Percentiles rank a stretch among this genome's conserved stretches.
Evolutionary conservation across 2,797 vertebrate species (phyloP).

Genomic region (Rhinogobio ventralis): DNA sequence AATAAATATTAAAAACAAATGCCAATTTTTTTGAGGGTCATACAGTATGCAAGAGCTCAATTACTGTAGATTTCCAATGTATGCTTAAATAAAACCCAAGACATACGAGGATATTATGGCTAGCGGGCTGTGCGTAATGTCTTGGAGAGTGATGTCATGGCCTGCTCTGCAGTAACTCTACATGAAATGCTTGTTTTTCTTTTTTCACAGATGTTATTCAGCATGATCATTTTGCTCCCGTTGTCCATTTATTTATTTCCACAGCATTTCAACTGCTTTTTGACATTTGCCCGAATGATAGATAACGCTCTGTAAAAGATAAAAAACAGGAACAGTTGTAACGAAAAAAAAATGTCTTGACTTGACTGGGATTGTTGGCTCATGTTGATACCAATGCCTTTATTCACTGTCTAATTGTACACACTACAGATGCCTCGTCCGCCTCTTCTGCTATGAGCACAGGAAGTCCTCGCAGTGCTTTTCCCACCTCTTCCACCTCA

Average conservation of each 20-base stretch:
- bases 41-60: neutral
- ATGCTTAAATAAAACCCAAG: slow-evolving; percentile 35
- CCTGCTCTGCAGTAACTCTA: slow-evolving; percentile 31
- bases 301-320: slow-evolving; percentile 13
- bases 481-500: slow-evolving; percentile 94
- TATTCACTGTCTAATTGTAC: slow-evolving; percentile 95
- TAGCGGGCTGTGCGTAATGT: slow-evolving; percentile 34
- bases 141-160: slow-evolving; percentile 42
- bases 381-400: slow-evolving; percentile 80
- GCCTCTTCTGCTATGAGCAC: slow-evolving; percentile 95
- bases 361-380: slow-evolving; percentile 94
- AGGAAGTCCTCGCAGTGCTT: slow-evolving; percentile 98
- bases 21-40: neutral
- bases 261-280: slow-evolving; percentile 39
- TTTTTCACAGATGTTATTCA: slow-evolving; percentile 47
- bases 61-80: slow-evolving; percentile 19
- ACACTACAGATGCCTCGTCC: slow-evolving; percentile 96
- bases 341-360: slow-evolving; percentile 78
- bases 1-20: neutral
- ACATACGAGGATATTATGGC: slow-evolving; percentile 42
- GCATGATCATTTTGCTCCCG: slow-evolving; percentile 18
- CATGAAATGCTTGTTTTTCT: slow-evolving; percentile 42
- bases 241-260: slow-evolving; percentile 35
- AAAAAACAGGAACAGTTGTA: slow-evolving; percentile 62
- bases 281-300: slow-evolving; percentile 8